Conservation (phyloP, 1,140 invertebrate species). For the Panulirus ornatus region DNA sequence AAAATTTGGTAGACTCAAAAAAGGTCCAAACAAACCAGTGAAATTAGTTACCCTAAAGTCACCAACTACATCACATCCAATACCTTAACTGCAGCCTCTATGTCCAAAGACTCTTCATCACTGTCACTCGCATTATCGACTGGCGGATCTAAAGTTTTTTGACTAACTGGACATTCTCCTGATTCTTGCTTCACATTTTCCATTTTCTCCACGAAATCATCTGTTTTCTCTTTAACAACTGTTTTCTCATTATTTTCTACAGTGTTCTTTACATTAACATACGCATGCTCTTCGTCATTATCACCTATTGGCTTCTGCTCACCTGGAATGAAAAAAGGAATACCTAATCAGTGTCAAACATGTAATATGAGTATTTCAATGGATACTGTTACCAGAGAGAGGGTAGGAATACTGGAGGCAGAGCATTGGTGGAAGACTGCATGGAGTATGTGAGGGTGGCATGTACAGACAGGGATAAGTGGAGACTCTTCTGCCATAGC, state of each 20-base stretch:
- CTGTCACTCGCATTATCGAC: background rate
- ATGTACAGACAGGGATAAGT: too few relatives aligned
- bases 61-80: background rate
- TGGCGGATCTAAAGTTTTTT: background rate
- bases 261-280: too few relatives aligned
- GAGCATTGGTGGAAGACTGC: too few relatives aligned
- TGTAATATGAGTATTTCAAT: too few relatives aligned
- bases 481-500: too few relatives aligned
- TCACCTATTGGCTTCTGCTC: background rate
- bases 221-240: background rate
- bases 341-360: too few relatives aligned
- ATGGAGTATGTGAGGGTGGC: too few relatives aligned
- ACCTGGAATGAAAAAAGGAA: background rate
- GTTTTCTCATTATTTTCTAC: background rate
- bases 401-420: too few relatives aligned
- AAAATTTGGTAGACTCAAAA: too few relatives aligned
- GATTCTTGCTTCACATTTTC: background rate
- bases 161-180: background rate
- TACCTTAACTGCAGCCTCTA: slow-evolving; percentile 61
- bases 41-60: background rate
- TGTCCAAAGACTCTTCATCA: background rate
- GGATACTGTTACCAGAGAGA: too few relatives aligned
- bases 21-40: background rate
- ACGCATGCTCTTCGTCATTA: background rate
- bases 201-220: background rate